phyloP scores from a whole-genome alignment of 2,888 invertebrate genomes.

The Disparrhopalites patrizii region DNA sequence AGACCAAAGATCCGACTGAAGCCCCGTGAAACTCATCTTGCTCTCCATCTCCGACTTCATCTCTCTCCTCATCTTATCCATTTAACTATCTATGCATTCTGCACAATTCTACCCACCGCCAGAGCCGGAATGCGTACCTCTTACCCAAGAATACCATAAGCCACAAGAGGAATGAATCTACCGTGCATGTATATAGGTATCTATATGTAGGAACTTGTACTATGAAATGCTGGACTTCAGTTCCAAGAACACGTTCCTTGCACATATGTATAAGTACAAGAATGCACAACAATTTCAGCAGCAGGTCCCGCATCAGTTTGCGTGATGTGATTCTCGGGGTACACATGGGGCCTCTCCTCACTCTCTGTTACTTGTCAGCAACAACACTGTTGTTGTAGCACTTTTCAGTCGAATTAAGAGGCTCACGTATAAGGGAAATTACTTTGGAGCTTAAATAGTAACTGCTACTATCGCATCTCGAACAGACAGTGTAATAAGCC shows the following conservation, averaged over 20 bases:
- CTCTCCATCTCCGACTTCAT: slow-evolving; percentile 13
- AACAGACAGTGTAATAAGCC: no score
- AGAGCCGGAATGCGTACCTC: no score
- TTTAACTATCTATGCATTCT: slow-evolving; percentile 16
- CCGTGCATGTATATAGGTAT: not conserved
- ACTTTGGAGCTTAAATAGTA: no score
- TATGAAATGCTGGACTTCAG: not conserved
- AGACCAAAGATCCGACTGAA: slow-evolving; percentile 4
- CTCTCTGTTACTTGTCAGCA: not conserved
- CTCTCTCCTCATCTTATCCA: slow-evolving; percentile 17
- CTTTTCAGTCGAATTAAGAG: no score
- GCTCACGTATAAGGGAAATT: no score
- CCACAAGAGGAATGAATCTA: no score
- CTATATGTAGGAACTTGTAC: not conserved
- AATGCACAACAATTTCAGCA: not conserved
- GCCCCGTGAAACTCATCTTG: slow-evolving; percentile 18
- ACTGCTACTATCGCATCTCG: no score
- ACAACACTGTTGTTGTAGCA: not conserved
- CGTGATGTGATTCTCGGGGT: no score
- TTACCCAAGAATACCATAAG: no score
- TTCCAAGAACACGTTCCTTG: not conserved
- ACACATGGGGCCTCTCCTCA: not conserved
- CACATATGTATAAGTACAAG: slow-evolving; percentile 3
- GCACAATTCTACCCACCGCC: not conserved
- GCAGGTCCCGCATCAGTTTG: no score